Evolutionary conservation across 2,797 vertebrate genomes (phyloP), one percentile per base, ranked within the genome.

Genomic region (Ctenopoma multispine): DNA sequence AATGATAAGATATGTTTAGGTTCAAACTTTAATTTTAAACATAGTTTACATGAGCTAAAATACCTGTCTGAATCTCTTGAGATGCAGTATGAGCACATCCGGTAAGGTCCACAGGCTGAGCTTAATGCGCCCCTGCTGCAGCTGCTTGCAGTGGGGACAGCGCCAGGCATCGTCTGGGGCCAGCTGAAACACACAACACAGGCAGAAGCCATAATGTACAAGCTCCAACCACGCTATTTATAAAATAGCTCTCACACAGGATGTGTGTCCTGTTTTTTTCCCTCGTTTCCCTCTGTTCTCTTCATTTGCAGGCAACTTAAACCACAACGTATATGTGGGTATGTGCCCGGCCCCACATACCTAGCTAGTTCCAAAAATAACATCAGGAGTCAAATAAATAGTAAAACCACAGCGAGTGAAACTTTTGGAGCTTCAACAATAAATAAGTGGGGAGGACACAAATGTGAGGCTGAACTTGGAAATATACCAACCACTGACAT

Each of bases 91-190:
- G 48, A 99, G 97, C 76, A 99, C 96, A 59, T 99, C 98, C 0
- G 98, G 98, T 68, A 99, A 93, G 4, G 98, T 99, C 98, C 98
- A 99, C 78, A 99, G 93, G 92, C 97, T 99, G 77, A 99, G 93
- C 18, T 98, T 99, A 77, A 99, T 99, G 87, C 96, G 97, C n/a
- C 98, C 98, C 83, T 99, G 98, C 93, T 99, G 98, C 81, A 99
- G 95, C 93, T 99, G 97, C 90, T 98, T 98, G 86, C 98, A 99
- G 91, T 99, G 97, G 1, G 98, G 98, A 88, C 98, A 99, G 75
- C 98, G 96, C 98, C 98, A 99, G 23, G 98, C 98, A 0, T 99
- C 97, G 18, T 99, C 97, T 0, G 98, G 97, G 75, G 97, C 98
- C 83, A 99, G 94, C 98, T 99, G 85, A 75, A 92, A 93, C 36